Conservation (phyloP, 2,888 invertebrate genomes). For the Ochropacha duplaris region DNA sequence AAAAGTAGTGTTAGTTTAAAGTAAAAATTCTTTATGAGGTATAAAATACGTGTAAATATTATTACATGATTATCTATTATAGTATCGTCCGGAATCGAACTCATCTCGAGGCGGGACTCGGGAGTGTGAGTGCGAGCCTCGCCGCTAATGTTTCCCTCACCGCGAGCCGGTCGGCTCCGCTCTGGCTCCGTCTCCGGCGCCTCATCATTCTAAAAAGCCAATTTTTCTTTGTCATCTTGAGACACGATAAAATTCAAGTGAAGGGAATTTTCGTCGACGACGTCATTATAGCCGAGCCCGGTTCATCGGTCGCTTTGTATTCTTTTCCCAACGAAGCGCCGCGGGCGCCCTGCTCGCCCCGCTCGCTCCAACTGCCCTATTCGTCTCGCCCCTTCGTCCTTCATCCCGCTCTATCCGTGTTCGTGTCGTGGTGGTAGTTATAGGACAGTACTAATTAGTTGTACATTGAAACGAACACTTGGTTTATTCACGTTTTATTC, state of each 20-base stretch:
- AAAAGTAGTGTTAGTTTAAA: too few relatives aligned
- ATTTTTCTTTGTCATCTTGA: slow-evolving; percentile 40
- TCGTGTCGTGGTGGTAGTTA: too few relatives aligned
- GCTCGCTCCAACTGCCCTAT: slow-evolving; percentile 5
- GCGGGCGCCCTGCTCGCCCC: slow-evolving; percentile 8
- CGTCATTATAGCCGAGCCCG: slow-evolving; percentile 23
- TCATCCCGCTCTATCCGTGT: slow-evolving; percentile 4
- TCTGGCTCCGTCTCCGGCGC: slow-evolving; percentile 10
- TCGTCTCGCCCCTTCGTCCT: too few relatives aligned
- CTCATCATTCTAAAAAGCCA: slow-evolving; percentile 25
- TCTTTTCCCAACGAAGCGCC: slow-evolving; percentile 4
- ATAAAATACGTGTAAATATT: too few relatives aligned
- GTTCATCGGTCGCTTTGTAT: slow-evolving; percentile 13
- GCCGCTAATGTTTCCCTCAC: slow-evolving; percentile 19
- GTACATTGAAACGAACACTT: slow-evolving; percentile 36
- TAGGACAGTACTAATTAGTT: slow-evolving; percentile 18
- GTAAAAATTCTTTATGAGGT: too few relatives aligned
- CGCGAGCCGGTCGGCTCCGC: too few relatives aligned
- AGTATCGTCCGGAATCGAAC: too few relatives aligned
- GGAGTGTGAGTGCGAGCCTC: slow-evolving; percentile 4
- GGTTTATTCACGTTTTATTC: slow-evolving; percentile 61
- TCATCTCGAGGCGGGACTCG: not conserved
- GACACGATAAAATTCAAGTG: slow-evolving; percentile 26
- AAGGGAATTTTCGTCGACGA: slow-evolving; percentile 24
- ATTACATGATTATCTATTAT: too few relatives aligned